These are phyloP conservation scores for Thamnaconus septentrionalis DNA, from an alignment of 2,113 vertebrate genomes.

Conservation along the genomic window DNA sequence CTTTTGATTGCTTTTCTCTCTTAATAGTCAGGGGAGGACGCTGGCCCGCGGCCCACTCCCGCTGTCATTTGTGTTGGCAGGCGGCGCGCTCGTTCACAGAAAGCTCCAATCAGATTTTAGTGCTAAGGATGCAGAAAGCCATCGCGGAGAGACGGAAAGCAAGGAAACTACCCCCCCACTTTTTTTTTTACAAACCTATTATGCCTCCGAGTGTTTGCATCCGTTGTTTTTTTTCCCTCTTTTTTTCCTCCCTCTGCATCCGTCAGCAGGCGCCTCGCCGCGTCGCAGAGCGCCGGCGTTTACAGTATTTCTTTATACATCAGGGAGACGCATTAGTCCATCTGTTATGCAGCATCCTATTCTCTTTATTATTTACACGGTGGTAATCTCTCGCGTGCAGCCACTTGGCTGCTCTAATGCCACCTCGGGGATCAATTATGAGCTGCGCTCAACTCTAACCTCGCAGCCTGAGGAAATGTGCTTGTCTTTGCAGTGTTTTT, in stretches of 20 bases:
- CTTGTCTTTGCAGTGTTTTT: too few relatives aligned
- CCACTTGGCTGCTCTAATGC: neutral
- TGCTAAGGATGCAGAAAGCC: slow-evolving; percentile 76
- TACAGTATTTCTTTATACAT: slow-evolving; percentile 27
- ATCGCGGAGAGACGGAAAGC: slow-evolving; percentile 23
- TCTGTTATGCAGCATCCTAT: slow-evolving; percentile 14
- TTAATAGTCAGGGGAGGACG: slow-evolving; percentile 67
- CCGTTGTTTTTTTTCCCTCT: too few relatives aligned
- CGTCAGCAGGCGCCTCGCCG: too few relatives aligned
- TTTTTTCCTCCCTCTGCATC: too few relatives aligned
- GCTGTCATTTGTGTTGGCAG: slow-evolving; percentile 76
- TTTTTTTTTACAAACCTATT: too few relatives aligned
- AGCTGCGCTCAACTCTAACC: neutral
- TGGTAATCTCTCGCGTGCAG: neutral
- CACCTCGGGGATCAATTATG: neutral
- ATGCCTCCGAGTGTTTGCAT: too few relatives aligned
- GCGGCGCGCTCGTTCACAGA: slow-evolving; percentile 65
- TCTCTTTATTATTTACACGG: slow-evolving; percentile 10
- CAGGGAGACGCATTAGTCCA: slow-evolving; percentile 20
- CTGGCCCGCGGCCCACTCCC: slow-evolving; percentile 65
- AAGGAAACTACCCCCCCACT: neutral
- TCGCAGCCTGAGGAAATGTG: too few relatives aligned
- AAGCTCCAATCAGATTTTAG: slow-evolving; percentile 77
- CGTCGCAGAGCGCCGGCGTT: neutral
- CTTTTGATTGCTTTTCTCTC: slow-evolving; percentile 69